Evolutionary conservation across 1,140 invertebrate genomes (phyloP).

Genomic region (Dufourea novaeangliae): DNA sequence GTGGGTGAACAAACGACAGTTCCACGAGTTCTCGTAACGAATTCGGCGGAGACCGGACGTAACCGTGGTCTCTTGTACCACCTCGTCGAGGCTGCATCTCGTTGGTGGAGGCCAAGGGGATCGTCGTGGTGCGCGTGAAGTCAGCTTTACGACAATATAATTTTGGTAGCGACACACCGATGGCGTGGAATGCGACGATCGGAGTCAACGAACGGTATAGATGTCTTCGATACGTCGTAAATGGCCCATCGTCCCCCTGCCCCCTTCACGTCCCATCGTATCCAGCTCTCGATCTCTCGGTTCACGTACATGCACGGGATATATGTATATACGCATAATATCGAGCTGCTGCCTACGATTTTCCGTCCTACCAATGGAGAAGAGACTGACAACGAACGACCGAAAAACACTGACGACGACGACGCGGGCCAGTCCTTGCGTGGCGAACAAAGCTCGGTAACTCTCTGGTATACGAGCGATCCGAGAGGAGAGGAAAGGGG

Average conservation of each 20-base stretch:
- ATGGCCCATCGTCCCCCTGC: conserved; percentile 39
- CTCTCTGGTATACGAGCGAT: conserved; percentile 43
- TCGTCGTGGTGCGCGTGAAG: conserved; percentile 27
- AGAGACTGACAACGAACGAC: conserved; percentile 29
- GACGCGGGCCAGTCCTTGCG: conserved; percentile 5
- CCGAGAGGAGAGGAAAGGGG: not conserved
- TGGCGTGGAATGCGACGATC: conserved; percentile 60
- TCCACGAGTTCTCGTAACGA: too few species aligned
- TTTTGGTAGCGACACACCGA: conserved; percentile 63
- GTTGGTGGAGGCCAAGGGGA: not conserved
- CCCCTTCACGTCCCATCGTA: not conserved
- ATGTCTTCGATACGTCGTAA: conserved; percentile 67
- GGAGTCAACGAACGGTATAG: conserved; percentile 66
- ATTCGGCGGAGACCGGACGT: conserved; percentile 26
- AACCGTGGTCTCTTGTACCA: not conserved
- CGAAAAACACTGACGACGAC: conserved; percentile 41
- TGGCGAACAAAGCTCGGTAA: conserved; percentile 42
- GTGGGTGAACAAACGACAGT: not conserved
- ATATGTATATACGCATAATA: conserved; percentile 44
- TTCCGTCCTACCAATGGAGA: conserved; percentile 43
- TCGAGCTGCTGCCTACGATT: conserved; percentile 57
- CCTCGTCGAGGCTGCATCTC: too few species aligned
- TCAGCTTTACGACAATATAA: conserved; percentile 63
- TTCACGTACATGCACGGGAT: conserved; percentile 11
- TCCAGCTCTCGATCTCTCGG: conserved; percentile 51